Evolutionary conservation across 2,113 vertebrate genomes (phyloP).

Genomic region (Neogale vison): DNA sequence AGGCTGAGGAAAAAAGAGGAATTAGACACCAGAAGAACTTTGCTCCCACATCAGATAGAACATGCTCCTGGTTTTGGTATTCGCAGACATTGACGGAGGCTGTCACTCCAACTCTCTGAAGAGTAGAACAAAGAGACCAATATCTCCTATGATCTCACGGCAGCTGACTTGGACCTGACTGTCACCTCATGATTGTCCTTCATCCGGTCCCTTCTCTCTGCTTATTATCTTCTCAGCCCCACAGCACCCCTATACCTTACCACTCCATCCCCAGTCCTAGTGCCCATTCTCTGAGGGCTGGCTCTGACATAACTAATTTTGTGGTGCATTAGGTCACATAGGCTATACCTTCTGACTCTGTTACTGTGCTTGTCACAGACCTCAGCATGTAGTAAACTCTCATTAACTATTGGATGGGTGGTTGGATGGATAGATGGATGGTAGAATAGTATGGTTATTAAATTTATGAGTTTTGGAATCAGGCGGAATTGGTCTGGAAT

Average conservation of each 20-base stretch:
- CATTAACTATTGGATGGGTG: background rate
- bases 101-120: background rate
- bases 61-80: background rate
- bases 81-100: fast-evolving
- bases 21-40: background rate
- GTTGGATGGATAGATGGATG: background rate
- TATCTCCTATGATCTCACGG: too few relatives aligned
- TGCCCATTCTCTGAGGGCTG: background rate
- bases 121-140: background rate
- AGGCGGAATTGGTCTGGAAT: background rate
- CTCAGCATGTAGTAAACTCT: background rate
- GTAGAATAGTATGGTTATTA: background rate
- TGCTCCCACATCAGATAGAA: background rate
- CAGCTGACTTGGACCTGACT: fast-evolving
- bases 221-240: background rate
- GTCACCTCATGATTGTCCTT: background rate
- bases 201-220: background rate
- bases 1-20: background rate
- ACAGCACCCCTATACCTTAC: too few relatives aligned
- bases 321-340: background rate
- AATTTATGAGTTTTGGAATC: background rate
- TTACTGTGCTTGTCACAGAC: background rate
- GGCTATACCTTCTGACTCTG: background rate
- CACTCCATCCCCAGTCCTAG: too few relatives aligned
- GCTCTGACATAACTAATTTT: background rate